phyloP scores from a whole-genome alignment of 2,113 vertebrate genomes.

The Danio rerio region GRCz12tu NC_133178.1:20021001-20021500 shows the following conservation, averaged over 20 bases:
- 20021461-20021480: not conserved
- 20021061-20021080: not conserved
- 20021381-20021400: not conserved
- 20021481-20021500: not conserved
- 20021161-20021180: constrained; percentile 14
- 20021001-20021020: not conserved
- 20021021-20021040: not conserved
- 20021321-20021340: not conserved
- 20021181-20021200: not conserved
- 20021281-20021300: constrained; percentile 4
- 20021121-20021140: constrained; percentile 12
- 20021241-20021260: constrained; percentile 15
- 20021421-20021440: not conserved
- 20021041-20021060: not conserved
- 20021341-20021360: not conserved
- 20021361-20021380: not conserved
- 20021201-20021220: constrained; percentile 13
- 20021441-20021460: not conserved
- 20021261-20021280: constrained; percentile 20
- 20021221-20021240: not conserved
- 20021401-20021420: not conserved
- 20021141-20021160: constrained; percentile 22
- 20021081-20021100: not conserved
- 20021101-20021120: not conserved
- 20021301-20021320: constrained; percentile 19